A percentile compares a stretch with the other conserved stretches of the same genome.
phyloP scores from a whole-genome alignment of 2,888 invertebrate genomes.

The Drosophila mulleri region DNA sequence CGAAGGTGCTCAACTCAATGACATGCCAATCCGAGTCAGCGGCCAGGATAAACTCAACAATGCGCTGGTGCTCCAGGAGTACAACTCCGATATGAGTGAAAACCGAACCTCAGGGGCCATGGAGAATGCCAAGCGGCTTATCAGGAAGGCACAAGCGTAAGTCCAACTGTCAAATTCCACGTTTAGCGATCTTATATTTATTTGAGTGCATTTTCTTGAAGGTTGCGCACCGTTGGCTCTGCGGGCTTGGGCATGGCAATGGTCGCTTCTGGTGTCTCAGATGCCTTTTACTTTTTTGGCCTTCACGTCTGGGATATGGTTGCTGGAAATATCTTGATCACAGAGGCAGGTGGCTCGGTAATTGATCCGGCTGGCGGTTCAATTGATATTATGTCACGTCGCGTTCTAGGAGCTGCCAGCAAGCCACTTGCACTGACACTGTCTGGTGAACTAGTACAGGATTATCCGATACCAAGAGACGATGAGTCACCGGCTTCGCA shows the following conservation, averaged over 20 bases:
- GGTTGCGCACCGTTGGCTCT: slow-evolving; percentile 94
- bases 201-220: slow-evolving; percentile 76
- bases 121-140: slow-evolving; percentile 88
- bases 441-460: slow-evolving; percentile 88
- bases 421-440: slow-evolving; percentile 89
- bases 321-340: slow-evolving; percentile 93
- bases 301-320: slow-evolving; percentile 97
- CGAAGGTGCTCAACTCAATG: slow-evolving; percentile 53
- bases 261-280: slow-evolving; percentile 95
- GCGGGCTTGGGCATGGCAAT: slow-evolving; percentile 97
- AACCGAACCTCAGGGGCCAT: slow-evolving; percentile 85
- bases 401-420: slow-evolving; percentile 92
- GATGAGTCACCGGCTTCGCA: slow-evolving; percentile 60
- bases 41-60: slow-evolving; percentile 28
- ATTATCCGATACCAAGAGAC: slow-evolving; percentile 91
- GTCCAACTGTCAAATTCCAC: neutral
- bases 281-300: slow-evolving; percentile 96
- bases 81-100: slow-evolving; percentile 35
- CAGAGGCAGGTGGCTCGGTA: slow-evolving; percentile 96
- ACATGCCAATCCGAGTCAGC: slow-evolving; percentile 31
- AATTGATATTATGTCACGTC: slow-evolving; percentile 92
- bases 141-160: slow-evolving; percentile 90
- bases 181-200: neutral
- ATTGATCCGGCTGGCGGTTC: slow-evolving; percentile 93
- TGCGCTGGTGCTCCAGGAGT: slow-evolving; percentile 64